phyloP scores from a whole-genome alignment of 2,113 vertebrate genomes.

The Carlito syrichta region DNA sequence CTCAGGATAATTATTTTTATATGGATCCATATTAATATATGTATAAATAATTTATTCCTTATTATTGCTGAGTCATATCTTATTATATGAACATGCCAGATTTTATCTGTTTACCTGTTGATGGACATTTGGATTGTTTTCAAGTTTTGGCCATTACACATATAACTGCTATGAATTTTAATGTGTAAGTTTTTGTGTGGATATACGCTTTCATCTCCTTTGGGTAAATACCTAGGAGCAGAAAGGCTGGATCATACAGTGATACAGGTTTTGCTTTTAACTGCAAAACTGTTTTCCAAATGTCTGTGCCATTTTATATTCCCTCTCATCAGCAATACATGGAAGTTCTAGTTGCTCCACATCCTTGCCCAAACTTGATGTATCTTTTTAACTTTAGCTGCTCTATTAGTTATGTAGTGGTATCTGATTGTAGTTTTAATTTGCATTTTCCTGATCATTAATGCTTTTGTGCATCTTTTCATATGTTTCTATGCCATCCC shows the following conservation, averaged over 20 bases:
- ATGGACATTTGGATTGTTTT: neutral
- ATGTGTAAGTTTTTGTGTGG: neutral
- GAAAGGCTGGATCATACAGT: neutral
- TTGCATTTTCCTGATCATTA: neutral
- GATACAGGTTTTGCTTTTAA: neutral
- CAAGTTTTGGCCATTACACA: neutral
- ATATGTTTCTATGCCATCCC: neutral
- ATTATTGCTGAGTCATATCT: neutral
- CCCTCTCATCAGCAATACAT: neutral
- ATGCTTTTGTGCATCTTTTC: neutral
- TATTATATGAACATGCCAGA: neutral
- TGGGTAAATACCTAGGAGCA: neutral
- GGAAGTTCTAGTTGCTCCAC: neutral
- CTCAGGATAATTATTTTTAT: neutral
- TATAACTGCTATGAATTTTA: neutral
- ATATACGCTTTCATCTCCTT: neutral
- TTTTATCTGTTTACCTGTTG: neutral
- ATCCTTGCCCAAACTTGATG: neutral
- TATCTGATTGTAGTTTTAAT: neutral
- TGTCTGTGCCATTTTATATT: neutral
- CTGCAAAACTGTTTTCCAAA: neutral
- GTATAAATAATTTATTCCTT: neutral
- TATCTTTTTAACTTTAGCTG: neutral
- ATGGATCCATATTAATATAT: neutral
- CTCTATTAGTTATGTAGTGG: neutral